Base-by-base conservation (phyloP, 2,888 invertebrate species). In the Diloba caeruleocephala region DNA sequence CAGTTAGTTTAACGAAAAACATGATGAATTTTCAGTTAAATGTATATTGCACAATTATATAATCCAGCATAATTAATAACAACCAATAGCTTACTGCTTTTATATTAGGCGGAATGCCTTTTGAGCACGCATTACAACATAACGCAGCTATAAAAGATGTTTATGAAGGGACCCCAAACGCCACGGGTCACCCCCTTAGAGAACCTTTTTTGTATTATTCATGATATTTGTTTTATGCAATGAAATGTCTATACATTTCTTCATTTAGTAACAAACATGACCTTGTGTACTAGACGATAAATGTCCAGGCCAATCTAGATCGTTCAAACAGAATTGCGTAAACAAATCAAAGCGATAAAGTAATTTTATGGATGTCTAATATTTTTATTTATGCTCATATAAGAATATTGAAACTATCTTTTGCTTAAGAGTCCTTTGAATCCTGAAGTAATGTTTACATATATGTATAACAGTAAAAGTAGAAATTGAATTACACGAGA, bases 111-210 rank as follows among this genome's bases (percentile, higher is more conserved):
- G 49, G 61, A 64, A 71, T 43, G 26, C 14, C 53, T 54, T 59
- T 56, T 14, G 48, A 53, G 23, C 33, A 61, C 66, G 61, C 78
- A 76, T 84, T 82, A 78, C 77, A 79, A 68, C 71, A 57, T 77
- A 79, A 79, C 70, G 74, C 53, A 48, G 46, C 63, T 56, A 82
- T 87, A 84, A 85, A 84, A 75, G 56, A 76, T 70, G 65, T 84
- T 82, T 79, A 83, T 82, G 76, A 76, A 78, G 17, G 25, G 34
- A 64, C 68, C 72, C 54, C 45, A 43, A 50, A 39, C 55, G 48
- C 61, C 19, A 32, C 49, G 69, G 74, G 68, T 71, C 71, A 69
- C 71, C 60, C 62, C 38, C 45, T 52, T 65, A 32, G 50, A 53
- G 45, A 45, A 59, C 42, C 67, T 59, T 71, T 55, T 45, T 45